Conservation (phyloP, 2,888 invertebrate genomes). For the Acleris emargana region DNA sequence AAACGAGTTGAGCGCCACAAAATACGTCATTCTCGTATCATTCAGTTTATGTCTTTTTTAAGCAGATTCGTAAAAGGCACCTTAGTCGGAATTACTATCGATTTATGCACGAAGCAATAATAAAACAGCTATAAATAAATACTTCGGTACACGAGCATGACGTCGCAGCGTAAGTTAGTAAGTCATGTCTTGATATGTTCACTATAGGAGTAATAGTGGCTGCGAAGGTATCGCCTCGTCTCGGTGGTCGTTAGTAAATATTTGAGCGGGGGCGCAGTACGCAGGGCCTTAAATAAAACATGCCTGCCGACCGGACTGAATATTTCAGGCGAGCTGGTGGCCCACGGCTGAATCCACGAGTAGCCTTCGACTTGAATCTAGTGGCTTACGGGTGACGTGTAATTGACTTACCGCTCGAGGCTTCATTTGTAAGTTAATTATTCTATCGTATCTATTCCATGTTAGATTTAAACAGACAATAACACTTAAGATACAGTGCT, state of each 20-base stretch:
- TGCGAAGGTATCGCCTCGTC: conserved; percentile 57
- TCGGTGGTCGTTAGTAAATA: conserved; percentile 71
- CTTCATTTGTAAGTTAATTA: conserved; percentile 10
- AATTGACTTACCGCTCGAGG: conserved; percentile 10
- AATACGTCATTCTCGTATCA: conserved; percentile 51
- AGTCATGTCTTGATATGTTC: conserved; percentile 23
- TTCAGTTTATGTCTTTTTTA: conserved; percentile 51
- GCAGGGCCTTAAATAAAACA: conserved; percentile 74
- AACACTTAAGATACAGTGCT: too few species aligned
- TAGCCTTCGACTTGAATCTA: conserved; percentile 28
- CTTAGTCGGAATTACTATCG: conserved; percentile 38
- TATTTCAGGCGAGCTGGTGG: conserved; percentile 65
- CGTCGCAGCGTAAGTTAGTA: conserved; percentile 13
- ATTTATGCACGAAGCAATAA: conserved; percentile 27
- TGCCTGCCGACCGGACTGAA: conserved; percentile 64
- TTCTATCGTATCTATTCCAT: conserved; percentile 2
- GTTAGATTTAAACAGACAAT: background rate
- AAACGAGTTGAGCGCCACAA: conserved; percentile 55
- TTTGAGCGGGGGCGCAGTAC: conserved; percentile 72
- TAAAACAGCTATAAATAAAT: conserved; percentile 17
- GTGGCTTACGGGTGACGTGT: conserved; percentile 9
- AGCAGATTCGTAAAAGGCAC: conserved; percentile 43
- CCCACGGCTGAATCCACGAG: conserved; percentile 49
- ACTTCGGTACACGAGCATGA: background rate
- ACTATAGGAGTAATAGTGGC: conserved; percentile 38